Evolutionary conservation across 2,888 invertebrate species (phyloP), one percentile per base, ranked within the genome.

Genomic region (Cyclophora albipunctata): DNA sequence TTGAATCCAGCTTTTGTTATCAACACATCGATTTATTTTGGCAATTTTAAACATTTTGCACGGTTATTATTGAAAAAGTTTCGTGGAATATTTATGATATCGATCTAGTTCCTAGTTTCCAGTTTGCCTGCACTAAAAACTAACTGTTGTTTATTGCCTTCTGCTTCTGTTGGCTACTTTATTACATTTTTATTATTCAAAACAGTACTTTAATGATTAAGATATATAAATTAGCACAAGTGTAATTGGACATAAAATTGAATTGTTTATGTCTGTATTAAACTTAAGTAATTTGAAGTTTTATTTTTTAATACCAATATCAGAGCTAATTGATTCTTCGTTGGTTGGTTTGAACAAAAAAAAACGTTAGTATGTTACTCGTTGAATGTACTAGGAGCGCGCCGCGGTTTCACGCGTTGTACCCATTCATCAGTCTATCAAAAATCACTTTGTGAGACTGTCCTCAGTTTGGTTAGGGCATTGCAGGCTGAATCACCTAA

Each of bases 171-270:
- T 37, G 45, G 34, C 54, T 45, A 43, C 48, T 33, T 44, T 47
- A 47, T 46, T 41, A 43, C 41, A 37, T 37, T 37, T 53, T 48
- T 50, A 51, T 47, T 46, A 58, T 52, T 52, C 46, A 49, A 52
- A 57, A 55, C 57, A 46, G 50, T 60, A 57, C 53, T 48, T 53
- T 48, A 48, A 48, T 48, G 53, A 55, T 53, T 55, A 57, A 37
- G 37, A 51, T 53, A 47, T 49, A 51, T 46, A 53, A 55, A 57
- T 52, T 58, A 43, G 55, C 50, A 50, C 54, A 52, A 53, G 51
- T 45, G 52, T 49, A 52, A 51, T 53, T 56, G 52, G 50, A 60
- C 50, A 55, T 53, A 48, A 53, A 51, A 55, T 52, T 58, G 50
- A 49, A 45, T 50, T 58, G 51, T 49, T 55, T 48, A 42, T 52